These are phyloP conservation scores for Erythrolamprus reginae DNA, from an alignment of 2,113 vertebrate genomes.

Conservation along the genomic window DNA sequence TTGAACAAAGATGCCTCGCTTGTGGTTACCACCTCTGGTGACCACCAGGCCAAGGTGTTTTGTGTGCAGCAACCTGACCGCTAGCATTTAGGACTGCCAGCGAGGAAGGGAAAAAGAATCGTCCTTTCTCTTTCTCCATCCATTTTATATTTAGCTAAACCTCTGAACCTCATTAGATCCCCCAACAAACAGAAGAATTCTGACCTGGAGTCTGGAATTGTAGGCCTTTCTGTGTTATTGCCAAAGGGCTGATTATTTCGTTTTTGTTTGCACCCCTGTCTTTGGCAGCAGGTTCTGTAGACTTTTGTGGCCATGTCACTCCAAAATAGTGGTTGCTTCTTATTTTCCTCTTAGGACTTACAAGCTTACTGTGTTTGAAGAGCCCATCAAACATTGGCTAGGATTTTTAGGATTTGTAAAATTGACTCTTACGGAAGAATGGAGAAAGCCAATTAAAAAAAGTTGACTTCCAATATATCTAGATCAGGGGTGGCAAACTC, in stretches of 20 bases:
- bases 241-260: neutral
- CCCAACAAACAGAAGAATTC: neutral
- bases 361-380: neutral
- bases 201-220: neutral
- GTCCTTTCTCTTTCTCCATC: neutral
- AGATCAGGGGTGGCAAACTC: too few species aligned
- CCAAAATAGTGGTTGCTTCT: constrained; percentile 52
- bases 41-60: constrained; percentile 88
- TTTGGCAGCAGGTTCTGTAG: constrained; percentile 15
- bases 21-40: constrained; percentile 87
- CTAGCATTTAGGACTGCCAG: too few species aligned
- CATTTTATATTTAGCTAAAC: neutral
- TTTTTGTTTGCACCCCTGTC: neutral
- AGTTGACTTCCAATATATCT: neutral
- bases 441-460: neutral
- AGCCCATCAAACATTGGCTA: neutral
- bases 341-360: neutral
- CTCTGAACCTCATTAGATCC: neutral
- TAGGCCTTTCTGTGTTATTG: neutral
- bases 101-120: neutral
- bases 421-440: neutral
- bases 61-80: too few species aligned
- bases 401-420: neutral
- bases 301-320: constrained; percentile 54
- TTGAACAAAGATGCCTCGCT: constrained; percentile 89